Conservation (phyloP, 35 echinoderm and acorn worm genomes). For the Heliocidaris erythrogramma region DNA sequence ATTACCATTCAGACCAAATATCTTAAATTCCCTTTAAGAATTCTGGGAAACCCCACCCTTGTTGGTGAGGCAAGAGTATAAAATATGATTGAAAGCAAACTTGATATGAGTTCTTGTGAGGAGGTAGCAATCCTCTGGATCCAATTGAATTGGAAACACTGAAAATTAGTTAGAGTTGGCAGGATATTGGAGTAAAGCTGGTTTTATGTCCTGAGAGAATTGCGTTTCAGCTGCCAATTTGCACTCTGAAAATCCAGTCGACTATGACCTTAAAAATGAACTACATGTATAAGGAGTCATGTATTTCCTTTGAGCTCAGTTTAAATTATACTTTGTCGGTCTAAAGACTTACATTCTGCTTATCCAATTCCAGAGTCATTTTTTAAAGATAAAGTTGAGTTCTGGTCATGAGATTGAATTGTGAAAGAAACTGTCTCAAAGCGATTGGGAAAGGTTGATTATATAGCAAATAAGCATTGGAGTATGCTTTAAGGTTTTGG, state of each 20-base stretch:
- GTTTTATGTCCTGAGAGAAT: slow-evolving; percentile 26
- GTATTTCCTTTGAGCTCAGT: not conserved
- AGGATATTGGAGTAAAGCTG: slow-evolving; percentile 28
- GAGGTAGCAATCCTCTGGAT: not conserved
- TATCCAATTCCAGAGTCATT: not conserved
- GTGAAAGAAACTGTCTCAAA: too few species aligned
- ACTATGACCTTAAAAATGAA: not conserved
- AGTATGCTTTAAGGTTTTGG: too few species aligned
- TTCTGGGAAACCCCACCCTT: too few species aligned
- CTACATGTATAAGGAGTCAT: not conserved
- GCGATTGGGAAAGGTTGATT: too few species aligned
- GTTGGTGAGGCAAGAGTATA: too few species aligned
- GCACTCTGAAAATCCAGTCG: not conserved
- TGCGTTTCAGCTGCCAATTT: not conserved
- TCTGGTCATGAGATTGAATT: too few species aligned
- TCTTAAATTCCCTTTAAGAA: too few species aligned
- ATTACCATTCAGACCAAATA: too few species aligned
- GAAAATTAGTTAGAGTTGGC: not conserved
- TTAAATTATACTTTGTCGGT: not conserved
- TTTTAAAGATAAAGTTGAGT: too few species aligned
- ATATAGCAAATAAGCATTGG: too few species aligned
- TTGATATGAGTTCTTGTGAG: not conserved
- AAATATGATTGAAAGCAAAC: too few species aligned
- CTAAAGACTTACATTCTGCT: not conserved
- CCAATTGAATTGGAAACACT: not conserved